A percentile compares a stretch with the other conserved stretches of the same genome.
phyloP scores from a whole-genome alignment of 2,888 invertebrate genomes.

The Unio pictorum region DNA sequence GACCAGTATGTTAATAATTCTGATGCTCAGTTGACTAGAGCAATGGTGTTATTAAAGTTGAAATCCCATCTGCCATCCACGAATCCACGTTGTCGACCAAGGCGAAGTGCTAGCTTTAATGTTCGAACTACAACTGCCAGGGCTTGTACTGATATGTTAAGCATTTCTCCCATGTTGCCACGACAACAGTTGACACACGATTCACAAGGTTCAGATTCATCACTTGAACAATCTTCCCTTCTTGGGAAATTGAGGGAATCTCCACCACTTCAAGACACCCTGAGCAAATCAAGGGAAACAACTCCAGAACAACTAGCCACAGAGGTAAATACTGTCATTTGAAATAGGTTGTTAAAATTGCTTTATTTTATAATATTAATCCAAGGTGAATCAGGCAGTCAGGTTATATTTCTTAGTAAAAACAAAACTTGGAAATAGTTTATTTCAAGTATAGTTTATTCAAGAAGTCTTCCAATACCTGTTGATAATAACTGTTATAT shows the following conservation, averaged over 20 bases:
- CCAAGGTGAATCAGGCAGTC: no score
- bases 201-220: no score
- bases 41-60: slow-evolving; percentile 23
- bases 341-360: no score
- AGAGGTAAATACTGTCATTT: no score
- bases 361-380: no score
- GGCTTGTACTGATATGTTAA: slow-evolving; percentile 13
- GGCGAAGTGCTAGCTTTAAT: slow-evolving; percentile 34
- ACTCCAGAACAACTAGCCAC: slow-evolving; percentile 24
- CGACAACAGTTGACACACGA: background rate
- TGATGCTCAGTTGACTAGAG: slow-evolving; percentile 22
- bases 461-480: no score
- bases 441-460: no score
- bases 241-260: slow-evolving; percentile 9
- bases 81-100: slow-evolving; percentile 5
- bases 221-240: no score
- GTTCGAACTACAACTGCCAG: slow-evolving; percentile 26
- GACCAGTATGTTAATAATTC: slow-evolving; percentile 50
- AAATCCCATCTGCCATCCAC: slow-evolving; percentile 15
- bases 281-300: slow-evolving; percentile 29
- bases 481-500: no score
- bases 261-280: slow-evolving; percentile 27
- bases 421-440: no score
- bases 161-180: slow-evolving; percentile 22
- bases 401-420: no score